phyloP scores from a whole-genome alignment of 1,140 invertebrate species.

The Euglossa dilemma region DNA sequence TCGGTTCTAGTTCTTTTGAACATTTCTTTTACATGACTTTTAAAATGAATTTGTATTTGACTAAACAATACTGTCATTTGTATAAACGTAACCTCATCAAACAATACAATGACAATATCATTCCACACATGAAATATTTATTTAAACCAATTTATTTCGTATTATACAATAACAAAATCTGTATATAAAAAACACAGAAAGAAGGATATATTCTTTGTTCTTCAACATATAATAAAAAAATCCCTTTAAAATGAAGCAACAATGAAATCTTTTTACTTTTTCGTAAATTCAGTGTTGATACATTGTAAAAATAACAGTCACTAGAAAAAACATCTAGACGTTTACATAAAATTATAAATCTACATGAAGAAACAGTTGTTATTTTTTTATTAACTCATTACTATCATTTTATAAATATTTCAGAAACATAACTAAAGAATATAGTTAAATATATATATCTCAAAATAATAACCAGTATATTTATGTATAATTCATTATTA shows the following conservation, averaged over 20 bases:
- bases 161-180: neutral
- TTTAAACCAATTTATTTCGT: neutral
- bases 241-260: conserved; percentile 19
- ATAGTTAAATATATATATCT: neutral
- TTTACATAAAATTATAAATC: neutral
- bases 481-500: neutral
- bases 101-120: conserved; percentile 21
- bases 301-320: conserved; percentile 25
- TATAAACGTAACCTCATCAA: conserved; percentile 30
- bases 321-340: neutral
- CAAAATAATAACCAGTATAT: neutral
- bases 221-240: conserved; percentile 28
- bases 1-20: neutral
- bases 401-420: neutral
- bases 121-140: conserved; percentile 20
- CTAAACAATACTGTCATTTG: conserved; percentile 57
- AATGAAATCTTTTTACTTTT: conserved; percentile 1
- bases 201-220: conserved; percentile 32
- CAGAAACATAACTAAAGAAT: neutral
- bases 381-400: too few relatives aligned
- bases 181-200: conserved; percentile 12
- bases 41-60: conserved; percentile 23
- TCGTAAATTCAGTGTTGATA: conserved; percentile 46
- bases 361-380: neutral
- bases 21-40: conserved; percentile 45